Conservation (phyloP, 2,888 invertebrate species). For the Sarcophaga variegata region DNA sequence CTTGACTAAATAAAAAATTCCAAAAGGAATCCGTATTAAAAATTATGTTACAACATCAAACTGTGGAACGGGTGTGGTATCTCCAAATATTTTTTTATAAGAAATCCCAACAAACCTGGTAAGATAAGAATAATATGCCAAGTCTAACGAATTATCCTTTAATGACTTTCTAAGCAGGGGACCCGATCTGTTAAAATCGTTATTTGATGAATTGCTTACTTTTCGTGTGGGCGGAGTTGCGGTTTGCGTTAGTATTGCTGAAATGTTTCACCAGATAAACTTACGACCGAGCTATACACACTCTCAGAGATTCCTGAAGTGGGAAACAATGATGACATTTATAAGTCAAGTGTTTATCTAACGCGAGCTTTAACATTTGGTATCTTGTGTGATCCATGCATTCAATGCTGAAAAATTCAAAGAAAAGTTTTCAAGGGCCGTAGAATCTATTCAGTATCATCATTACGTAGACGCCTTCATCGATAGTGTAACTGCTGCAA, state of each 20-base stretch:
- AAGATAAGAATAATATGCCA: constrained; percentile 74
- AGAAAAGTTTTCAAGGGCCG: too few relatives aligned
- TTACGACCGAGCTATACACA: constrained; percentile 18
- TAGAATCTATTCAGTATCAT: background rate
- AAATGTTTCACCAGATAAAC: too few relatives aligned
- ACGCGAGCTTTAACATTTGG: constrained; percentile 56
- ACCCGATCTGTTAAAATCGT: constrained; percentile 69
- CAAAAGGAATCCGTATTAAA: too few relatives aligned
- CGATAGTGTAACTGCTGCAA: constrained; percentile 25
- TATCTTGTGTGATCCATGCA: constrained; percentile 56
- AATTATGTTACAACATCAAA: too few relatives aligned
- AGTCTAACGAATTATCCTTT: constrained; percentile 70
- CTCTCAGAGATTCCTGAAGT: constrained; percentile 53
- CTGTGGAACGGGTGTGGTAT: constrained; percentile 57
- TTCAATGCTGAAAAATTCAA: constrained; percentile 32
- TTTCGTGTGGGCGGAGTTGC: constrained; percentile 63
- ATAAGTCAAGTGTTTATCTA: constrained; percentile 45
- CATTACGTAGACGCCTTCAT: constrained; percentile 32
- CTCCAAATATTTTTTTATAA: constrained; percentile 64
- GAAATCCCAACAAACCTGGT: constrained; percentile 72
- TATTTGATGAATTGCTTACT: constrained; percentile 57
- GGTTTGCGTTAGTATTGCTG: constrained; percentile 9
- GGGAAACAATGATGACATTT: constrained; percentile 64
- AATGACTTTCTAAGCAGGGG: constrained; percentile 71
- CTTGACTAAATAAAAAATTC: too few relatives aligned